Conservation (phyloP, 2,113 vertebrate species). For the Delphinus delphis region DNA sequence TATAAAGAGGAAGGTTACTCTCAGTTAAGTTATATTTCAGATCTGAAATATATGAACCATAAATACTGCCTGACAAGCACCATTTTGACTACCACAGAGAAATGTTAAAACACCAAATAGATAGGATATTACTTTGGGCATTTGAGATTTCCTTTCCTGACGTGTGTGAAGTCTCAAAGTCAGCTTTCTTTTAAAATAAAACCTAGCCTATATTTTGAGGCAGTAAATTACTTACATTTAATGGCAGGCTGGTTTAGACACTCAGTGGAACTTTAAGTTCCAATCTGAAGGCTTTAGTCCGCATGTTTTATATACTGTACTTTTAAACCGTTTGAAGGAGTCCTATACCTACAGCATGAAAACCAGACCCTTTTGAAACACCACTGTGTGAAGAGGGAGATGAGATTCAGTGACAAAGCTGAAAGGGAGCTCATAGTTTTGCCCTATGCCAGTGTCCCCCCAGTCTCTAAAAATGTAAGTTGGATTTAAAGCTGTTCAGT, state of each 20-base stretch:
- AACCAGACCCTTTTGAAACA: conserved; percentile 11
- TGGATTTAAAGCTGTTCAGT: not conserved
- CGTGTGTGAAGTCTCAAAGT: not conserved
- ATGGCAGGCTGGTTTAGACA: not conserved
- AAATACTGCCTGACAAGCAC: not conserved
- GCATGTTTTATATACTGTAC: not conserved
- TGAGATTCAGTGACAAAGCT: not conserved
- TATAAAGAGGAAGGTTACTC: not conserved
- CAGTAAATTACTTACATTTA: not conserved
- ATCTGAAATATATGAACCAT: not conserved
- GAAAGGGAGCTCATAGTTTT: not conserved
- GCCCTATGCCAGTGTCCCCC: not conserved
- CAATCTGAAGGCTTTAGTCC: not conserved
- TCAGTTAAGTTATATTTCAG: not conserved
- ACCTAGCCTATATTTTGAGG: not conserved
- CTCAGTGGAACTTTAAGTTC: not conserved
- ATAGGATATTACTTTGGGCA: not conserved
- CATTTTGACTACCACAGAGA: not conserved
- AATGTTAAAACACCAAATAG: not conserved
- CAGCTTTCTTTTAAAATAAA: not conserved
- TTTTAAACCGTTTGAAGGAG: conserved; percentile 12
- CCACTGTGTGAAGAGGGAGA: not conserved
- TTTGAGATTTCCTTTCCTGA: not conserved
- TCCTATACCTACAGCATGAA: not conserved
- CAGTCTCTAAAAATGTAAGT: not conserved